Conservation (phyloP, 2,797 vertebrate species). For the Tapirus indicus region DNA sequence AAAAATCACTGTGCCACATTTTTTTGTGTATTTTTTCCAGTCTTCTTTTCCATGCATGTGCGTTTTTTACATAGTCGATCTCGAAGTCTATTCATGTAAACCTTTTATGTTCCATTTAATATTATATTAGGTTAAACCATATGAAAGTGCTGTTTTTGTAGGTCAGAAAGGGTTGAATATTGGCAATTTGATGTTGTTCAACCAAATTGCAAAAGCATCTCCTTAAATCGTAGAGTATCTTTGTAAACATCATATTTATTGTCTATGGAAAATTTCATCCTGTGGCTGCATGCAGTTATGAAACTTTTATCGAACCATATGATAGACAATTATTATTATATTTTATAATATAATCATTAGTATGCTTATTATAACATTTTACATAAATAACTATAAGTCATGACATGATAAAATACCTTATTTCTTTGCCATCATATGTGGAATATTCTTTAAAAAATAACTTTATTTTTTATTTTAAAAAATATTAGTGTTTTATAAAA, state of each 20-base stretch:
- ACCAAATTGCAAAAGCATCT: not conserved
- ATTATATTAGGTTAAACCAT: not conserved
- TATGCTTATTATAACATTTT: not conserved
- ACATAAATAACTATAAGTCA: not conserved
- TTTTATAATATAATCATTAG: not conserved
- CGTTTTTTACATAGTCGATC: not conserved
- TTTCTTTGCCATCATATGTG: not conserved
- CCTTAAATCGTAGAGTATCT: not conserved
- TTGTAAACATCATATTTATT: not conserved
- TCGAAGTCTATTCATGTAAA: not conserved
- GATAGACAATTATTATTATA: not conserved
- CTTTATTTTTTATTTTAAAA: not conserved
- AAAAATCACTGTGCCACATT: not conserved
- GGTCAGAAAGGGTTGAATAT: not conserved
- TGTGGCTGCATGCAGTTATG: not conserved
- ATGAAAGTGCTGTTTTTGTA: not conserved
- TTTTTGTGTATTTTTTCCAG: not conserved
- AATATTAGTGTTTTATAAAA: not conserved
- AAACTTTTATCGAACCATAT: not conserved
- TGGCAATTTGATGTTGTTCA: not conserved
- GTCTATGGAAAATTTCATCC: not conserved
- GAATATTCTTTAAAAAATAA: conserved; percentile 28
- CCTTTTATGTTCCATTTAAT: not conserved
- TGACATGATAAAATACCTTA: not conserved
- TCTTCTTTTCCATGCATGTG: not conserved